Percentiles rank a stretch among this genome's conserved stretches.
These are phyloP conservation scores for Hedya salicella DNA, from an alignment of 2,888 invertebrate species.

Conservation along the genomic window DNA sequence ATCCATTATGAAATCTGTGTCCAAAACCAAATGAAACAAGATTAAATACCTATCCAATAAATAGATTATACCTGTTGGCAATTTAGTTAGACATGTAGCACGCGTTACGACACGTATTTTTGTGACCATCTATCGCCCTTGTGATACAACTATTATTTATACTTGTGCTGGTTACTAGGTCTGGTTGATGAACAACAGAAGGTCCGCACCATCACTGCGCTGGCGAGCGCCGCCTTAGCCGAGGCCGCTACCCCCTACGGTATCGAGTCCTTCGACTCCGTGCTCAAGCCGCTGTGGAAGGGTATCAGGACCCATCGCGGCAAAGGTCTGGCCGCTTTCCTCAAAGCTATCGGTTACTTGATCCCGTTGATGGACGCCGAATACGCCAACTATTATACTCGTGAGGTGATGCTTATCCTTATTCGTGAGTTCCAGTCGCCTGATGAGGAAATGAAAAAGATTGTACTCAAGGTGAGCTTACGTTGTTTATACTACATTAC, in stretches of 20 bases:
- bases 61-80: too few relatives aligned
- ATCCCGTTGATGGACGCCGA: constrained; percentile 99
- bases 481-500: neutral
- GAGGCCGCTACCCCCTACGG: constrained; percentile 99
- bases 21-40: too few relatives aligned
- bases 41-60: too few relatives aligned
- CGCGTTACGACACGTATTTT: too few relatives aligned
- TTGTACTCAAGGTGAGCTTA: constrained; percentile 94
- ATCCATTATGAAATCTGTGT: too few relatives aligned
- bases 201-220: constrained; percentile 98
- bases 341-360: constrained; percentile 99
- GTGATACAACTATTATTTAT: too few relatives aligned
- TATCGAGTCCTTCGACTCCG: constrained; percentile 99
- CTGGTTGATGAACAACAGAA: constrained; percentile 99
- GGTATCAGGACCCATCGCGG: constrained; percentile 96
- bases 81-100: too few relatives aligned
- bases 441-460: constrained; percentile 99
- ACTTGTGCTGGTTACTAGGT: constrained; percentile 74
- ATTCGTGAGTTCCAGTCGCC: constrained; percentile 99
- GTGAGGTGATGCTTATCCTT: constrained; percentile 98
- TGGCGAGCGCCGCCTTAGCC: constrained; percentile 98
- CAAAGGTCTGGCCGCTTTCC: constrained; percentile 98
- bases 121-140: too few relatives aligned
- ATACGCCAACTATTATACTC: constrained; percentile 99
- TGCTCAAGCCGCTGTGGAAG: constrained; percentile 99